Conservation (phyloP, 2,888 invertebrate genomes). For the Sinelater perroti region DNA sequence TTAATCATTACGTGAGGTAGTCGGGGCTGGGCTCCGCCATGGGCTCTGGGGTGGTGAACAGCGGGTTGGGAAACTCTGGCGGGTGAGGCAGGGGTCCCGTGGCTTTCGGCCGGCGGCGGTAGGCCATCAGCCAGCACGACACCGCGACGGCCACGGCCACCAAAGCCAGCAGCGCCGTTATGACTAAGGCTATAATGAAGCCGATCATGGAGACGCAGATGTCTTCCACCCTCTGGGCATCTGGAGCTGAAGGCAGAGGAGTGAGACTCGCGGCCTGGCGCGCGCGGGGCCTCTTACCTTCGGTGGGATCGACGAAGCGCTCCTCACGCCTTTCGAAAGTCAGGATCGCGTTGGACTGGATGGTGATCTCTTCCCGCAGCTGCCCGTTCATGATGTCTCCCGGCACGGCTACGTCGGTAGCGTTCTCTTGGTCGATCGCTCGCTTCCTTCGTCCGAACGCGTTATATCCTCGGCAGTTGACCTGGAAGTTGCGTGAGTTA, state of each 20-base stretch:
- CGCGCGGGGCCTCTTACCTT: slow-evolving; percentile 65
- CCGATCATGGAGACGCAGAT: slow-evolving; percentile 95
- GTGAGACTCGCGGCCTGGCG: no score
- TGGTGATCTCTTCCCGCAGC: slow-evolving; percentile 90
- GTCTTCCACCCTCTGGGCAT: slow-evolving; percentile 73
- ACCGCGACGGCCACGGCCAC: slow-evolving; percentile 95
- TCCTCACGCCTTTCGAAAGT: slow-evolving; percentile 88
- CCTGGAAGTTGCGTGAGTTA: no score
- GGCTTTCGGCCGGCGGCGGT: slow-evolving; percentile 85
- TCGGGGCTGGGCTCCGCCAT: slow-evolving; percentile 85
- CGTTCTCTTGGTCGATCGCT: slow-evolving; percentile 65
- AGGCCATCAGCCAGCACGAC: slow-evolving; percentile 95
- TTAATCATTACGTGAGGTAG: slow-evolving; percentile 68
- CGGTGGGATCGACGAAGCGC: slow-evolving; percentile 79
- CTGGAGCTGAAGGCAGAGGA: slow-evolving; percentile 62
- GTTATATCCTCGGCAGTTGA: slow-evolving; percentile 90
- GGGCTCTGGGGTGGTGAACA: slow-evolving; percentile 85
- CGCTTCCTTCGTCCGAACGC: slow-evolving; percentile 86
- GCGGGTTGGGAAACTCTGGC: slow-evolving; percentile 93
- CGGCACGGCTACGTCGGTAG: slow-evolving; percentile 68
- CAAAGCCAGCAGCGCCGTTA: slow-evolving; percentile 89
- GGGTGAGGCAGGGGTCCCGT: slow-evolving; percentile 93
- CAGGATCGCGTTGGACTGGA: slow-evolving; percentile 89
- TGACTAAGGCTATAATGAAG: slow-evolving; percentile 89
- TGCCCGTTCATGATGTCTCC: slow-evolving; percentile 76